These are phyloP conservation scores for Pasiphila rectangulata DNA, from an alignment of 2,888 invertebrate genomes.

Conservation along the genomic window DNA sequence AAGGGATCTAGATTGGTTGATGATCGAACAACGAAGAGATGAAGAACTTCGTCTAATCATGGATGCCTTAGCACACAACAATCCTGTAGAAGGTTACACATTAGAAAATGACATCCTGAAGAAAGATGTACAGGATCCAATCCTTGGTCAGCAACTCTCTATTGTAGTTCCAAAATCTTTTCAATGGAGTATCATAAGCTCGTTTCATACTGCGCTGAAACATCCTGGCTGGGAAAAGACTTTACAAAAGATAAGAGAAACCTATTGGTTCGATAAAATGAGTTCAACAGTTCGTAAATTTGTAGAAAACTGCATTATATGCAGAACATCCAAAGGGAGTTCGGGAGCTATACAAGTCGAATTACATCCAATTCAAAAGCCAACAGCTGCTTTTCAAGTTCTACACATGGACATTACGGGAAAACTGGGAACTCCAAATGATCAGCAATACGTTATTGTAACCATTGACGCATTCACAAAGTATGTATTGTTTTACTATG, in stretches of 20 bases:
- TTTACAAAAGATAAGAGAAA: conserved; percentile 27
- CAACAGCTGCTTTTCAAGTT: conserved; percentile 28
- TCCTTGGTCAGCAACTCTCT: neutral
- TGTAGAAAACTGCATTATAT: conserved; percentile 11
- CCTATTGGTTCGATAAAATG: conserved; percentile 34
- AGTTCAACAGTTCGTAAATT: conserved; percentile 22
- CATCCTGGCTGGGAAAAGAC: conserved; percentile 37
- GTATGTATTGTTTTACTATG: neutral
- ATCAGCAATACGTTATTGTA: conserved; percentile 33
- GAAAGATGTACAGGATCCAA: conserved; percentile 1
- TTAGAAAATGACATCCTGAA: conserved; percentile 20
- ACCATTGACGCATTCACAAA: conserved; percentile 24
- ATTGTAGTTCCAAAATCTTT: conserved; percentile 26
- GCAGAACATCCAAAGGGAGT: conserved; percentile 33
- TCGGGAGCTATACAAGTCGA: conserved; percentile 36
- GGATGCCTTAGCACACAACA: neutral
- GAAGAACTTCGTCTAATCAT: conserved; percentile 1
- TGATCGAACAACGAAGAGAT: conserved; percentile 30
- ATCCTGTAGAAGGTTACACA: conserved; percentile 5
- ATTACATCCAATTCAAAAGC: conserved; percentile 33
- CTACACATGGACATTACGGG: conserved; percentile 37
- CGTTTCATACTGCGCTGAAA: conserved; percentile 29
- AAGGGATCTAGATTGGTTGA: conserved; percentile 30
- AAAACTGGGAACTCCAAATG: conserved; percentile 25
- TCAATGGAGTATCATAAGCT: conserved; percentile 34